Base-by-base conservation (phyloP, 2,888 invertebrate genomes). In the Baronia brevicornis region DNA sequence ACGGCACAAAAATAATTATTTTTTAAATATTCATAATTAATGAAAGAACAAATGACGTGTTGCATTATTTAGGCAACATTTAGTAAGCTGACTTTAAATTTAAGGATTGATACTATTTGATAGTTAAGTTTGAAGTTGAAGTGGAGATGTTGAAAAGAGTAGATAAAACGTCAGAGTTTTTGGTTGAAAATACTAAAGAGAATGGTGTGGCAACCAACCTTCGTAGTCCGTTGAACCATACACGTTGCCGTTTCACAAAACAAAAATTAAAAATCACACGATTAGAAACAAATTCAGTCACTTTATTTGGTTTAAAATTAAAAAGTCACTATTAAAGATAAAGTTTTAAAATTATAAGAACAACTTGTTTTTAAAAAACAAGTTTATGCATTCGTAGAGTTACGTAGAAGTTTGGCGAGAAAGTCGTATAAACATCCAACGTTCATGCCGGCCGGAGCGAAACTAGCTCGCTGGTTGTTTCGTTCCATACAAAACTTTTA, bases 161-260 rank as follows among this genome's bases (percentile, higher is more conserved):
- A 12, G 25, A 31, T 17, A 28, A 9, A 18, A 58, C 60, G 62
- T 62, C 65, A 55, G 66, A 73, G 68, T 64, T 63, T 68, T 64
- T 54, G 57, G 58, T 57, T 63, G 64, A 28, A 62, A 63, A 56
- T 64, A 73, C 67, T 72, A 69, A 67, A 63, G 58, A 68, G 69
- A 69, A 68, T 64, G 69, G 56, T 56, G 53, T 66, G 66, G 55
- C 70, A 70, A 77, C 79, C 79, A 79, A 82, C 84, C 69, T 75
- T 69, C 54, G 71, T 65, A 77, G 82, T 84, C 80, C 84, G 74
- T 80, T 82, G 82, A 84, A 84, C 84, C 72, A 82, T 75, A 79
- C 82, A 80, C 82, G 82, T 80, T 78, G 78, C 66, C 74, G 74
- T 70, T 72, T 70, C 79, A 84, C 82, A 77, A 71, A 69, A 71